Base-by-base conservation (phyloP, 2,888 invertebrate genomes). In the Pheosia tremula region DNA sequence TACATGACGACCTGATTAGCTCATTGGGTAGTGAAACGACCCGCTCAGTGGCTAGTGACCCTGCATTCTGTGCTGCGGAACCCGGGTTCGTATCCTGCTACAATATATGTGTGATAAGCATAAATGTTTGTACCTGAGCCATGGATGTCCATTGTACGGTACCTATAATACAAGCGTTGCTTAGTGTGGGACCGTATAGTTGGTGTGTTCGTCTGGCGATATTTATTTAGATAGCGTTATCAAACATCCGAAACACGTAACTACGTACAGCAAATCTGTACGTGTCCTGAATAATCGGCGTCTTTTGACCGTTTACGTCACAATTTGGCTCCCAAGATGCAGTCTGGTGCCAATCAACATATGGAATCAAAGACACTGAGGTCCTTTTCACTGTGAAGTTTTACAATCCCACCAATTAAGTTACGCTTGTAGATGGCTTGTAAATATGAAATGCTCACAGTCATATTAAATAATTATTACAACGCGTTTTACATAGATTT, bases 271-370 rank as follows among this genome's bases (percentile, higher is more conserved):
- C 74, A 75, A 84, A 81, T 85, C 78, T 79, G 71, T 65, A 82
- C 85, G 86, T 83, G 87, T 74, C 68, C 70, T 72, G 85, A 87
- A 85, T 86, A 81, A 75, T 75, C 68, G 75, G 67, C 73, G 71
- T 66, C 70, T 80, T 79, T 78, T 81, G 82, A 84, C 83, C 67
- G 83, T 85, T 84, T 83, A 83, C 87, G 84, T 87, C 84, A 87
- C 80, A 79, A 82, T 78, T 87, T 88, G 87, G 87, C 88, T 79
- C 75, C 68, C 63, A 57, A 79, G 76, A 83, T 85, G 84, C 84
- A 84, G 78, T 82, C 76, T 67, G 73, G 72, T 88, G 88, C 88
- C 88, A 89, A 88, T 67, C 78, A 63, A 67, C 72, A 71, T 70
- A 71, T 70, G 66, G 71, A 77, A 76, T 72, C 71, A 66, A 66